A percentile compares a stretch with the other conserved stretches of the same genome.
Conservation (phyloP, 2,888 invertebrate species). For the Lepidonotus clava region DNA sequence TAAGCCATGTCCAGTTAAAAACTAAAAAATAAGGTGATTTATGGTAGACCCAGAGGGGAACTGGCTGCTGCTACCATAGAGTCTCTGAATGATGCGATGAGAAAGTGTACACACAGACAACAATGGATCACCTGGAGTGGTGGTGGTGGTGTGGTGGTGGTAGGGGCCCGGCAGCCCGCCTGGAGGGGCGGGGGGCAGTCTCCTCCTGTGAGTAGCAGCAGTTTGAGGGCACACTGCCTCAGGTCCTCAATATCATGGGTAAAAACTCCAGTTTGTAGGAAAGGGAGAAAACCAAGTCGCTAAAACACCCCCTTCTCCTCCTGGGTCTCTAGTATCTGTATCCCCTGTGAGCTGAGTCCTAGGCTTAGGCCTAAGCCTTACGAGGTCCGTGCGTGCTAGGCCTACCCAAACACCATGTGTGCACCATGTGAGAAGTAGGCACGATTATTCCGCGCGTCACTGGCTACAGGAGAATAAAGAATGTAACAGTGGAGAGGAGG, state of each 20-base stretch:
- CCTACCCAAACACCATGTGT: not conserved
- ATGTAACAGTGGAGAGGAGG: constrained; percentile 15
- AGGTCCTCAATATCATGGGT: not conserved
- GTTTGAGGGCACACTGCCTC: not conserved
- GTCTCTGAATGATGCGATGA: no score
- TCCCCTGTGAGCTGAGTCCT: no score
- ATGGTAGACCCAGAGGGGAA: not conserved
- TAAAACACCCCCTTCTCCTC: no score
- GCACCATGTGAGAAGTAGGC: not conserved
- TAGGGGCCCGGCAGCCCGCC: not conserved
- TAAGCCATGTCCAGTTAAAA: constrained; percentile 33
- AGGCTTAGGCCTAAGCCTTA: constrained; percentile 36
- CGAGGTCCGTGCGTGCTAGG: constrained; percentile 4
- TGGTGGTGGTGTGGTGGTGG: not conserved
- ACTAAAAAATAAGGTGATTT: not conserved
- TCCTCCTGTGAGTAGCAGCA: not conserved
- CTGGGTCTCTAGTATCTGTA: no score
- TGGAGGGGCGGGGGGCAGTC: not conserved
- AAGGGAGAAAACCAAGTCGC: no score
- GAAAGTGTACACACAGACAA: not conserved
- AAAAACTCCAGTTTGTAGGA: not conserved
- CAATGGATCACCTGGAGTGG: not conserved
- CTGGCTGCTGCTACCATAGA: not conserved
- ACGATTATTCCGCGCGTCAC: not conserved
- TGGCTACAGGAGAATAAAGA: not conserved